phyloP scores from a whole-genome alignment of 1,140 invertebrate species.

The Drosophila parvula region DNA sequence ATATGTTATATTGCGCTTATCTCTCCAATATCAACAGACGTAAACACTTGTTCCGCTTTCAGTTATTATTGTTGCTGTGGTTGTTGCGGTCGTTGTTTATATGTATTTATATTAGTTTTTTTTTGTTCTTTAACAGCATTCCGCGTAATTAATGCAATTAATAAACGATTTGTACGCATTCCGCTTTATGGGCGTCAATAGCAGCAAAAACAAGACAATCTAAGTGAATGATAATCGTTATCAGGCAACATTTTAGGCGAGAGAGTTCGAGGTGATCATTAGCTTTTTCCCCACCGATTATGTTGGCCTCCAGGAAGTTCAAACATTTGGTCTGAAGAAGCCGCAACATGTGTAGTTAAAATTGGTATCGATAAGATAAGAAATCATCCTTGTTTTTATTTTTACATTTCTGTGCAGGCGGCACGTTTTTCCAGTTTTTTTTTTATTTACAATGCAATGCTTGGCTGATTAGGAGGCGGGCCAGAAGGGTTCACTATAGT shows the following conservation, averaged over 20 bases:
- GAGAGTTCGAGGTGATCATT: conserved; percentile 39
- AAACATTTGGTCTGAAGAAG: conserved; percentile 18
- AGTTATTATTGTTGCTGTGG: conserved; percentile 30
- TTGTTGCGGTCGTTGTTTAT: conserved; percentile 24
- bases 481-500: conserved; percentile 9
- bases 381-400: not conserved
- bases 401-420: not conserved
- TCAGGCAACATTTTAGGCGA: conserved; percentile 15
- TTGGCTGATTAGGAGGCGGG: conserved; percentile 6
- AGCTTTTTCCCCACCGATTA: conserved; percentile 16
- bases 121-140: conserved; percentile 43
- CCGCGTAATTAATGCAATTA: conserved; percentile 68
- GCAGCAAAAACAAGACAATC: conserved; percentile 23
- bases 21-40: conserved; percentile 54
- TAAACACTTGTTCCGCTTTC: conserved; percentile 59
- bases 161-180: conserved; percentile 70
- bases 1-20: conserved; percentile 40
- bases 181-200: conserved; percentile 40
- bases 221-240: conserved; percentile 40
- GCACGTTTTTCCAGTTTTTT: conserved; percentile 14
- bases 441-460: conserved; percentile 21
- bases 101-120: conserved; percentile 1
- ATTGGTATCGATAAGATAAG: conserved; percentile 32
- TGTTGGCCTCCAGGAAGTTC: conserved; percentile 25
- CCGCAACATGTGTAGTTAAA: conserved; percentile 36